Conservation (phyloP, 2,797 vertebrate species). For the Hafferia zeledoni region DNA sequence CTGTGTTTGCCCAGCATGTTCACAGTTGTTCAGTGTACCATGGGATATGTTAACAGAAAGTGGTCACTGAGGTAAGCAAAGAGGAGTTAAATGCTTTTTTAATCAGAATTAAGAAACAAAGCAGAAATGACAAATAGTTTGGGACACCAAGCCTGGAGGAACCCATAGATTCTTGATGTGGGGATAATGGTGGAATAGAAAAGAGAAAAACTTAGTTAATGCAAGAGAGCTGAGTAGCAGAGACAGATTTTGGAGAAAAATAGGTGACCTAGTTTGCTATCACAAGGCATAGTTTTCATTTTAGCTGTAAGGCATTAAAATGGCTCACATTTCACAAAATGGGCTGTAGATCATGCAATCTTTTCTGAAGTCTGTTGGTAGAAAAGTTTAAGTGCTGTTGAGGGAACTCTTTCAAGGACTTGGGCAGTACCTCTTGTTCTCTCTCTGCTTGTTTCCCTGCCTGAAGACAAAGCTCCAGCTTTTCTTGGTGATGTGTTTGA, state of each 20-base stretch:
- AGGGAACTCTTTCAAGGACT: neutral
- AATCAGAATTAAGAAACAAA: neutral
- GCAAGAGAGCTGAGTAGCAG: neutral
- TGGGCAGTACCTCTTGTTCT: neutral
- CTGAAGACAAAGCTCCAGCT: neutral
- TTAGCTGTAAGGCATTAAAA: neutral
- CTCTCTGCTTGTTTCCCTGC: neutral
- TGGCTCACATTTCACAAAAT: neutral
- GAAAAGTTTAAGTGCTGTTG: neutral
- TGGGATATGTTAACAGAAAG: neutral
- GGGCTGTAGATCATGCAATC: neutral
- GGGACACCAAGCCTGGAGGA: neutral
- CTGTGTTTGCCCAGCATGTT: rapidly evolving
- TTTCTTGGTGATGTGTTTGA: neutral
- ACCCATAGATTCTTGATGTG: neutral
- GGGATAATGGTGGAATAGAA: neutral
- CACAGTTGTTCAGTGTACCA: rapidly evolving
- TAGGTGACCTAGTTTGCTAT: neutral
- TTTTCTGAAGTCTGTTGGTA: neutral
- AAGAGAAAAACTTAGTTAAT: neutral
- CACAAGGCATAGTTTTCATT: neutral
- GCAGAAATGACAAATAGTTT: rapidly evolving
- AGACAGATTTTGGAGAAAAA: neutral
- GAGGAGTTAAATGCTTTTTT: neutral
- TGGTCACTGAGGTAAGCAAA: neutral